Evolutionary conservation across 2,113 vertebrate species (phyloP).

Genomic region (Gopherus flavomarginatus): DNA sequence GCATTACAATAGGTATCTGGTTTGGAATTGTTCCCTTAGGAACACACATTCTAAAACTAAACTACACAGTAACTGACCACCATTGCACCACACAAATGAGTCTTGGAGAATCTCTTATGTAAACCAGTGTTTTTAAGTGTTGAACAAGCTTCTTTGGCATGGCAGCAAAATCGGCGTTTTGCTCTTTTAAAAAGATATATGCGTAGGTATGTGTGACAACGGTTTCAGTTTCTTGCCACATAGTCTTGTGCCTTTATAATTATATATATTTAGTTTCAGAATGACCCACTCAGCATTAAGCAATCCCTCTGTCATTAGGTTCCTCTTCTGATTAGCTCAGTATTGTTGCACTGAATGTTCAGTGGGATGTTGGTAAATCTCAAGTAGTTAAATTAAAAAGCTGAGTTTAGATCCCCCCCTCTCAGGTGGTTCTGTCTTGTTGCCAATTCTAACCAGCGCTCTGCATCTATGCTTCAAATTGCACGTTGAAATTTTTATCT

Average conservation of each 20-base stretch:
- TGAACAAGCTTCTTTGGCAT: neutral
- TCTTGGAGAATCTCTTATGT: neutral
- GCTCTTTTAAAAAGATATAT: neutral
- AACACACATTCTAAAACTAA: neutral
- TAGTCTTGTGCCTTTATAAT: neutral
- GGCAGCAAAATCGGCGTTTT: neutral
- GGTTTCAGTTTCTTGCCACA: neutral
- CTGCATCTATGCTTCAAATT: conserved; percentile 14
- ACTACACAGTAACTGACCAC: accelerated
- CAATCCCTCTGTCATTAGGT: conserved; percentile 6
- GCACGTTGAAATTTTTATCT: neutral
- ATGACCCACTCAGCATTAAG: neutral
- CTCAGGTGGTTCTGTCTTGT: neutral
- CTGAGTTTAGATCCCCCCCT: neutral
- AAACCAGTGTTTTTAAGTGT: neutral
- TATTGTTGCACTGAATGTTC: neutral
- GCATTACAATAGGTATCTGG: neutral
- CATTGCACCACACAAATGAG: neutral
- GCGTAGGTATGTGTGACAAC: neutral
- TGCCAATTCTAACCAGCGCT: neutral
- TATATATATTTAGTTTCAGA: neutral
- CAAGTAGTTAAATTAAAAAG: neutral
- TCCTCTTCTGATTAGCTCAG: neutral
- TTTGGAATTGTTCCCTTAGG: conserved; percentile 1
- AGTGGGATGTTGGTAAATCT: neutral